Conservation (phyloP, 2,888 invertebrate species). For the Emmelina monodactyla region DNA sequence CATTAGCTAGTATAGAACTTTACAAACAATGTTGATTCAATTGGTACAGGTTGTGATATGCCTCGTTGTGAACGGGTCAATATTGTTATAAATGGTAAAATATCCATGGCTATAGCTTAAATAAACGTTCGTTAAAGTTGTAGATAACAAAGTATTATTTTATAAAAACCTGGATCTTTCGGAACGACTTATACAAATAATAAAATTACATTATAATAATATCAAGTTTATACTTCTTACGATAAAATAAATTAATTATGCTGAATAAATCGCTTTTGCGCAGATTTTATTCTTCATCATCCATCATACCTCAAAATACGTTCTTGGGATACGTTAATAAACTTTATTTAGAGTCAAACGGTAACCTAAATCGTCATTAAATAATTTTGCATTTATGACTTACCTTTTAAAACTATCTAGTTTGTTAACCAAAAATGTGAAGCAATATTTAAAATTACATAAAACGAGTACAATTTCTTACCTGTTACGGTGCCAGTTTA, state of each 20-base stretch:
- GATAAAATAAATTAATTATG: conserved; percentile 36
- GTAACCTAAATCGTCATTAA: too few species aligned
- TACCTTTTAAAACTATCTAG: too few species aligned
- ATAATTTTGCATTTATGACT: too few species aligned
- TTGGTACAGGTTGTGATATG: conserved; percentile 66
- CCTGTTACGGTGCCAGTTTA: too few species aligned
- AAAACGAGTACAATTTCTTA: too few species aligned
- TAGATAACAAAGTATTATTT: conserved; percentile 61
- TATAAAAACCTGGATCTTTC: conserved; percentile 55
- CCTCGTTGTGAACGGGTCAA: conserved; percentile 66
- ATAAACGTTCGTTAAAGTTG: conserved; percentile 62
- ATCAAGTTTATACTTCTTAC: conserved; percentile 53
- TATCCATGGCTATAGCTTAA: conserved; percentile 64
- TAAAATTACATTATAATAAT: conserved; percentile 40
- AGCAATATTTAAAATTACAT: too few species aligned
- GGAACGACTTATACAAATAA: conserved; percentile 56
- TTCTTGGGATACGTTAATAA: too few species aligned
- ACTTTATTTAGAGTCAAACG: too few species aligned
- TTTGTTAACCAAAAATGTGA: too few species aligned
- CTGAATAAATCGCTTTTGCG: conserved; percentile 39
- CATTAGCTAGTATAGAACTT: conserved; percentile 65
- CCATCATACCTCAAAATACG: too few species aligned
- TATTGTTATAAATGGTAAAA: conserved; percentile 65
- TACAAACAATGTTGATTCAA: conserved; percentile 67
- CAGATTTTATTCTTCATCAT: conserved; percentile 31